Conservation (phyloP, 64 coral and sea anemone species). For the Stylophora pistillata region DNA sequence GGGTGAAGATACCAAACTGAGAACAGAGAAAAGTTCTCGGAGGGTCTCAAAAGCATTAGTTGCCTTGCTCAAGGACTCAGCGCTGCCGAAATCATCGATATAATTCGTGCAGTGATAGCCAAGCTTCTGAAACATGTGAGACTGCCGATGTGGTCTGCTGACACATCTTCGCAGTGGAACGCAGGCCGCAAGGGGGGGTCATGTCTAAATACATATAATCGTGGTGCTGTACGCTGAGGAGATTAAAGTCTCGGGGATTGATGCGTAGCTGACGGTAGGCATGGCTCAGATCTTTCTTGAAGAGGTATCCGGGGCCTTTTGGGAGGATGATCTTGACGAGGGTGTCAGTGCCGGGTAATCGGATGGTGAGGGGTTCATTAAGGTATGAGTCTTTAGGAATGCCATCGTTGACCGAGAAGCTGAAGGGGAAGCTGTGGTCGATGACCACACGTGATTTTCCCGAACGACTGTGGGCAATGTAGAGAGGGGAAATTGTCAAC, state of each 20-base stretch:
- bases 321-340: background rate
- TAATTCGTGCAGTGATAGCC: slow-evolving; percentile 1
- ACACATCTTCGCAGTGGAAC: slow-evolving; percentile 9
- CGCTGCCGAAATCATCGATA: background rate
- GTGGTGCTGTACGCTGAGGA: background rate
- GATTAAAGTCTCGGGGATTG: slow-evolving; percentile 1
- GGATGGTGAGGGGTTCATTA: background rate
- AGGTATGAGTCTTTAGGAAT: slow-evolving; percentile 11
- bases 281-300: background rate
- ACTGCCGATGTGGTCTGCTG: background rate
- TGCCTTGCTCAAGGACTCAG: background rate
- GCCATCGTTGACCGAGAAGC: background rate
- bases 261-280: slow-evolving; percentile 13
- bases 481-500: slow-evolving; percentile 7
- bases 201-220: background rate
- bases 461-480: background rate
- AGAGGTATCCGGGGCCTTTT: background rate
- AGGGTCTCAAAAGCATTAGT: background rate
- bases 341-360: too few relatives aligned
- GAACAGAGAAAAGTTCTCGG: background rate
- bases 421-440: background rate
- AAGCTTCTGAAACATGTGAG: background rate
- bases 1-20: background rate
- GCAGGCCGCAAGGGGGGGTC: background rate
- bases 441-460: background rate